Percentiles rank a stretch among this genome's conserved stretches.
These are phyloP conservation scores for Acrobasis suavella DNA, from an alignment of 2,888 invertebrate species.

Conservation along the genomic window DNA sequence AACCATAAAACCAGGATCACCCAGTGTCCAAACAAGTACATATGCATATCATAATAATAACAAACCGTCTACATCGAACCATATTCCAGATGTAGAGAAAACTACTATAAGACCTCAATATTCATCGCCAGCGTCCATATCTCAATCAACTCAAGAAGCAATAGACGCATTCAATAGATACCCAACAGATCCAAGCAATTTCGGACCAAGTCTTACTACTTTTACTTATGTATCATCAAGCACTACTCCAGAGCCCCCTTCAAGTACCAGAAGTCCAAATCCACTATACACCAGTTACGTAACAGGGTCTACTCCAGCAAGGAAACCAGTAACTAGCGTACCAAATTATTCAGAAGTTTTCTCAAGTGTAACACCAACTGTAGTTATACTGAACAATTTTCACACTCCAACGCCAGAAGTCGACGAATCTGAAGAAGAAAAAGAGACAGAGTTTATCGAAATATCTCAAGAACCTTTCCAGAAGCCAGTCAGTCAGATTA, in stretches of 20 bases:
- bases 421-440: conserved; percentile 43
- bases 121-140: conserved; percentile 61
- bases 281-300: conserved; percentile 76
- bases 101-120: conserved; percentile 53
- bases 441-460: conserved; percentile 70
- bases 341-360: conserved; percentile 68
- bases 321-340: conserved; percentile 67
- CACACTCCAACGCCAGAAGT: conserved; percentile 57
- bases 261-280: conserved; percentile 60
- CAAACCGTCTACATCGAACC: conserved; percentile 60
- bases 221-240: conserved; percentile 68
- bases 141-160: conserved; percentile 73
- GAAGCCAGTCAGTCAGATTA: conserved; percentile 76
- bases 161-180: conserved; percentile 73
- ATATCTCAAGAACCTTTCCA: conserved; percentile 79
- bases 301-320: conserved; percentile 71
- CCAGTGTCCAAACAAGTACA: conserved; percentile 29
- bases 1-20: conserved; percentile 40
- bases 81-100: conserved; percentile 52
- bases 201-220: conserved; percentile 65
- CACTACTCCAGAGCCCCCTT: conserved; percentile 55
- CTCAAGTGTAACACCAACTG: conserved; percentile 75
- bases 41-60: conserved; percentile 41
- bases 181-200: conserved; percentile 68
- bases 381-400: conserved; percentile 66